Percentiles rank a stretch among this genome's conserved stretches.
These are phyloP conservation scores for Malacoctenus gilli DNA, from an alignment of 2,797 vertebrate species.

Conservation along the genomic window DNA sequence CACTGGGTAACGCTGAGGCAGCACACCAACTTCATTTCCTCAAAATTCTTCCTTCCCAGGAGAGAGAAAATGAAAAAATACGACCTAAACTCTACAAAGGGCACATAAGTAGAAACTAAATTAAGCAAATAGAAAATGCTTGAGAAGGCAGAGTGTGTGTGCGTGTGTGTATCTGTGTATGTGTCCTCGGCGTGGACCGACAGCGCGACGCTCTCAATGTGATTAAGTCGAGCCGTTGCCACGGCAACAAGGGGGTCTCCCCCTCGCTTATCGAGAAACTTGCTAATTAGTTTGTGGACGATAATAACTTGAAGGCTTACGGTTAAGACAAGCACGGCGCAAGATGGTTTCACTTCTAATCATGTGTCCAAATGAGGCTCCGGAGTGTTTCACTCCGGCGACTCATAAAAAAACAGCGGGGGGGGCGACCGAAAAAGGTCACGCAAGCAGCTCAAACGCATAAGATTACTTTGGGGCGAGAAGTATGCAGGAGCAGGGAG, in stretches of 20 bases:
- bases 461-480: constrained; percentile 18
- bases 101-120: too few species aligned
- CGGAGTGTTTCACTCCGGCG: constrained; percentile 44
- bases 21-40: too few species aligned
- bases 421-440: too few species aligned
- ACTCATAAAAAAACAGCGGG: constrained; percentile 35
- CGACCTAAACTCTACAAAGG: too few species aligned
- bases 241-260: constrained; percentile 61
- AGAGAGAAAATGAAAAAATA: too few species aligned
- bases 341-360: constrained; percentile 65
- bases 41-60: too few species aligned
- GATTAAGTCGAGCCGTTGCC: constrained; percentile 64
- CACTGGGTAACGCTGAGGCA: too few species aligned
- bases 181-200: constrained; percentile 21
- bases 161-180: too few species aligned
- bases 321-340: constrained; percentile 63
- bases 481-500: too few species aligned
- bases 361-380: constrained; percentile 62
- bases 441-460: neutral
- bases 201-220: constrained; percentile 50
- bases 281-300: constrained; percentile 74
- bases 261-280: constrained; percentile 69
- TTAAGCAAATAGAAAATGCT: too few species aligned
- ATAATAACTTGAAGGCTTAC: constrained; percentile 74
- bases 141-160: constrained; percentile 5